Conservation (phyloP, 2,113 vertebrate genomes). For the Campylomormyrus tamandua region DNA sequence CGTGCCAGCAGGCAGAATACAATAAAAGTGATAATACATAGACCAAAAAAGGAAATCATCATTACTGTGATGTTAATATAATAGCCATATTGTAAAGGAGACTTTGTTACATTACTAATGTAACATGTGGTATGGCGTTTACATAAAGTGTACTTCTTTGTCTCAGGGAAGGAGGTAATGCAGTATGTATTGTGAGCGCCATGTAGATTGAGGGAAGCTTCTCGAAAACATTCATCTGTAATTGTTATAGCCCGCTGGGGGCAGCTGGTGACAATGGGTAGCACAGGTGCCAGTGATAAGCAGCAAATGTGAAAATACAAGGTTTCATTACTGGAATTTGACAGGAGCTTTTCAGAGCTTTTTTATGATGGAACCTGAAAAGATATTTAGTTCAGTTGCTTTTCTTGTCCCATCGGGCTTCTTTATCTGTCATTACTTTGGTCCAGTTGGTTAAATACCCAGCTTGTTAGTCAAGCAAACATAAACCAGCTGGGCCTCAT, state of each 20-base stretch:
- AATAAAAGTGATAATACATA: neutral
- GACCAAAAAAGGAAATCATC: neutral
- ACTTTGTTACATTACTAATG: neutral
- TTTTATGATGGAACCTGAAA: neutral
- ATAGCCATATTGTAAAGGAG: neutral
- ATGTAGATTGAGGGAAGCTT: neutral
- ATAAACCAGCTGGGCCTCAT: neutral
- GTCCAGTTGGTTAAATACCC: neutral
- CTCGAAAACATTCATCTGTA: neutral
- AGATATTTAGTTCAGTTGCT: neutral
- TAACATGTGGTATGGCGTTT: neutral
- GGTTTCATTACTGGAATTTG: neutral
- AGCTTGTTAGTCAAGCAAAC: neutral
- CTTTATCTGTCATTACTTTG: neutral
- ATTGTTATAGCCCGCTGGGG: neutral
- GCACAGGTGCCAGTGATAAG: neutral
- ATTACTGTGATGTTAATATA: neutral
- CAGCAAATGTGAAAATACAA: neutral
- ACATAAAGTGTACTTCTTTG: neutral
- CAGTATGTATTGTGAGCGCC: neutral
- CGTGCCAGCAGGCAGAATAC: neutral
- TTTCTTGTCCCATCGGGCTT: neutral
- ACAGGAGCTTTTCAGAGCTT: neutral
- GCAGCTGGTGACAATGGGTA: neutral
- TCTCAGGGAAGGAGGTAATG: neutral